These are phyloP conservation scores for Gambusia yucatana DNA, from an alignment of 2,797 vertebrate species.

Conservation along the genomic window DNA sequence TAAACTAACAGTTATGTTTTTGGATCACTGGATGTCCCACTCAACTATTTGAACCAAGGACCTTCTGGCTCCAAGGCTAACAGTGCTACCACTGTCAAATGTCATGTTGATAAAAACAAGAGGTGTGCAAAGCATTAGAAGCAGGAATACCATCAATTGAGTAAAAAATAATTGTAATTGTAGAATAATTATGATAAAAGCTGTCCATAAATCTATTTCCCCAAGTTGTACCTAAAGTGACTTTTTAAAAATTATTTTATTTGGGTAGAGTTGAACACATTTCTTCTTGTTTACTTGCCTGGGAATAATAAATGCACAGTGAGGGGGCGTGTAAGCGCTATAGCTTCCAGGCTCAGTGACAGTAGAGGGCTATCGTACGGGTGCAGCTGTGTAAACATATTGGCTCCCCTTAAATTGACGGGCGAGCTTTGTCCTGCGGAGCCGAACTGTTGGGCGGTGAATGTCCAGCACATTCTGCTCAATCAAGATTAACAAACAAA, in stretches of 20 bases:
- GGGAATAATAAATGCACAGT: slow-evolving; percentile 33
- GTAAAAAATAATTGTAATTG: background rate
- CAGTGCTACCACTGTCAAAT: background rate
- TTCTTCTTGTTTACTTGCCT: slow-evolving; percentile 31
- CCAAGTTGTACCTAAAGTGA: background rate
- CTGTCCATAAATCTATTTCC: background rate
- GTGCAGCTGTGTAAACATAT: slow-evolving; percentile 57
- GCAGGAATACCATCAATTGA: background rate
- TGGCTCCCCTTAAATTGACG: slow-evolving; percentile 43
- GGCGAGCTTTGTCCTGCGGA: slow-evolving; percentile 42
- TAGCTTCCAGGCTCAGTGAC: slow-evolving; percentile 33
- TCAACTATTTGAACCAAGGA: background rate
- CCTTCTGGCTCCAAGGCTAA: background rate
- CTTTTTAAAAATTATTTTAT: background rate
- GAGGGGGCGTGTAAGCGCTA: slow-evolving; percentile 42
- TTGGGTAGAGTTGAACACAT: slow-evolving; percentile 14
- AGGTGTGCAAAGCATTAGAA: background rate
- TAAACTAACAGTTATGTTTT: no score
- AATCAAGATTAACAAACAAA: slow-evolving; percentile 10
- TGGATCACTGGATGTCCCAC: background rate
- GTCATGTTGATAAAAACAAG: background rate
- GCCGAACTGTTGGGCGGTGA: slow-evolving; percentile 40
- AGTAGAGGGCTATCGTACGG: slow-evolving; percentile 39
- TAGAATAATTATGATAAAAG: background rate
- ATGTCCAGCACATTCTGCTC: slow-evolving; percentile 12